phyloP scores from a whole-genome alignment of 1,140 invertebrate species.

The Pseudomyrmex pallidus region DNA sequence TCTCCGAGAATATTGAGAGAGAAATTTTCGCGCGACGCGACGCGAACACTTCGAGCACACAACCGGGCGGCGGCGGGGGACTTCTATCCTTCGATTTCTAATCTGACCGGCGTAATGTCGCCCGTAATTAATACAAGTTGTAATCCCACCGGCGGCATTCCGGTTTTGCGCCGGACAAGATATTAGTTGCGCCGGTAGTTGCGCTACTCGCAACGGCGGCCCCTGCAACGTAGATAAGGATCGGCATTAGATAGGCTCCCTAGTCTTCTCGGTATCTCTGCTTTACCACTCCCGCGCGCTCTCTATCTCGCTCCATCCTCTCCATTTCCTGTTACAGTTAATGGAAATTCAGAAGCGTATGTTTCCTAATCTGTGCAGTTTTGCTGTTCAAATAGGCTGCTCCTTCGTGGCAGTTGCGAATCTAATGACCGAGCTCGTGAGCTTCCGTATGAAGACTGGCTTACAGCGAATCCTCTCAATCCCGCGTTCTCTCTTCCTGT shows the following conservation, averaged over 20 bases:
- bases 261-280: constrained; percentile 58
- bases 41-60: constrained; percentile 24
- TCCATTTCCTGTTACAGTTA: constrained; percentile 83
- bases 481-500: background rate
- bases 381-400: constrained; percentile 75
- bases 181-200: constrained; percentile 82
- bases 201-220: constrained; percentile 74
- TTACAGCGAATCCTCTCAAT: background rate
- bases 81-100: constrained; percentile 82
- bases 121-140: constrained; percentile 85
- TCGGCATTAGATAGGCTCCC: constrained; percentile 81
- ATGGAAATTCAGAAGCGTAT: constrained; percentile 83
- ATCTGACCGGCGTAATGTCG: constrained; percentile 83
- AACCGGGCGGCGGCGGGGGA: background rate
- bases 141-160: constrained; percentile 82
- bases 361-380: constrained; percentile 82
- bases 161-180: constrained; percentile 84
- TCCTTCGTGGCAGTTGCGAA: constrained; percentile 40
- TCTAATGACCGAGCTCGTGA: constrained; percentile 7
- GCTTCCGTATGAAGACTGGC: constrained; percentile 19
- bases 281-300: constrained; percentile 55
- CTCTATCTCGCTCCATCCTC: constrained; percentile 51
- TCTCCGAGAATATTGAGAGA: constrained; percentile 31
- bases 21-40: constrained; percentile 52
- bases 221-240: constrained; percentile 78